phyloP scores from a whole-genome alignment of 2,113 vertebrate species.

The Alexandromys fortis region DNA sequence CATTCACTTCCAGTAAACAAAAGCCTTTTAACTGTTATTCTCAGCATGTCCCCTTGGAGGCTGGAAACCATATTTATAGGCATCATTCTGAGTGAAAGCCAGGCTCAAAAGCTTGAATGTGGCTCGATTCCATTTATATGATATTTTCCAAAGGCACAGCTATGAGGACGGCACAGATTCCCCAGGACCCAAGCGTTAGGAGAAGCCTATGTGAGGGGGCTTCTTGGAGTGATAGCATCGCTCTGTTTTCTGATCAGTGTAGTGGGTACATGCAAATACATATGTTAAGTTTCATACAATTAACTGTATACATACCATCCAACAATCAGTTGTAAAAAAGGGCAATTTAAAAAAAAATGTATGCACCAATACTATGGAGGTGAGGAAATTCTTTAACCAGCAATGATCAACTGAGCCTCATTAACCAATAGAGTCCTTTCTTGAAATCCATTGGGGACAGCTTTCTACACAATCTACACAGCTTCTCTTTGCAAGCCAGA shows the following conservation, averaged over 20 bases:
- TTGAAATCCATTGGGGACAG: neutral
- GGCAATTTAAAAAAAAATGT: neutral
- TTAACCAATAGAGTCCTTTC: neutral
- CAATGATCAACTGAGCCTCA: neutral
- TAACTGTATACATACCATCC: neutral
- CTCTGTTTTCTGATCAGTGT: neutral
- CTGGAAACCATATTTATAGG: neutral
- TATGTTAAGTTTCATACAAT: neutral
- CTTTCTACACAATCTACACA: neutral
- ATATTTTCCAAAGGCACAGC: neutral
- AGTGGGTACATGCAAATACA: conserved; percentile 4
- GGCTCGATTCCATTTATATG: neutral
- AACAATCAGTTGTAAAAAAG: neutral
- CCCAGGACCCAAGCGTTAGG: neutral
- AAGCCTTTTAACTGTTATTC: neutral
- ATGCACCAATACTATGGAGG: neutral
- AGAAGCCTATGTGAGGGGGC: neutral
- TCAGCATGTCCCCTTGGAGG: neutral
- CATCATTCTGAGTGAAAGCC: neutral
- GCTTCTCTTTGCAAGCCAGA: neutral
- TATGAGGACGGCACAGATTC: neutral
- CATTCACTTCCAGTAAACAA: neutral
- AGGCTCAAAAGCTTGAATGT: neutral
- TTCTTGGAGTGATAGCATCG: neutral
- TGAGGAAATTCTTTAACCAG: neutral